These are phyloP conservation scores for Ophion ellenae DNA, from an alignment of 2,888 invertebrate species.

Conservation along the genomic window DNA sequence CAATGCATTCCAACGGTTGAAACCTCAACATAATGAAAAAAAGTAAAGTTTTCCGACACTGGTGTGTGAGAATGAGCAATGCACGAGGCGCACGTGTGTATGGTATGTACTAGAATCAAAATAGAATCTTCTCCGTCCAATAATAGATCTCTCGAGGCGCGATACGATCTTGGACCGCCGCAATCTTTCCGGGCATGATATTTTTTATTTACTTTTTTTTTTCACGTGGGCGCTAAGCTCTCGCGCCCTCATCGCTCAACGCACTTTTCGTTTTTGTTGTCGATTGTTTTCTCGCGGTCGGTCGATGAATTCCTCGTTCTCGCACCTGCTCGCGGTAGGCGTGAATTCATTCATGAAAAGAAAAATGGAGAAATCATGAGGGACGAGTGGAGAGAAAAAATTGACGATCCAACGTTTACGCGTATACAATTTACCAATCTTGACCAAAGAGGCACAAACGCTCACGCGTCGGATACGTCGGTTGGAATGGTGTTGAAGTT, in stretches of 20 bases:
- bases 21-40: background rate
- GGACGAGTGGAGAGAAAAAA: no score
- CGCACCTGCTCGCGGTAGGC: background rate
- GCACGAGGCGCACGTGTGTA: background rate
- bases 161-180: constrained; percentile 3
- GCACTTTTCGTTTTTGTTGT: background rate
- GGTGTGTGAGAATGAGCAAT: background rate
- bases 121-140: constrained; percentile 58
- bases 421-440: no score
- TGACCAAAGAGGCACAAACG: no score
- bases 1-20: background rate
- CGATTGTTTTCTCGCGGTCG: background rate
- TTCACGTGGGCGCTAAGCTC: constrained; percentile 46
- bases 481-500: no score
- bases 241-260: background rate
- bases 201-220: background rate
- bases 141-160: constrained; percentile 52
- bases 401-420: no score
- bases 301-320: background rate
- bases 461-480: no score
- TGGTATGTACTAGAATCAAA: constrained; percentile 36
- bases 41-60: background rate
- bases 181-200: background rate
- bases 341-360: background rate
- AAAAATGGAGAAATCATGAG: background rate